Conservation (phyloP, 2,113 vertebrate genomes). For the Alces alces region DNA sequence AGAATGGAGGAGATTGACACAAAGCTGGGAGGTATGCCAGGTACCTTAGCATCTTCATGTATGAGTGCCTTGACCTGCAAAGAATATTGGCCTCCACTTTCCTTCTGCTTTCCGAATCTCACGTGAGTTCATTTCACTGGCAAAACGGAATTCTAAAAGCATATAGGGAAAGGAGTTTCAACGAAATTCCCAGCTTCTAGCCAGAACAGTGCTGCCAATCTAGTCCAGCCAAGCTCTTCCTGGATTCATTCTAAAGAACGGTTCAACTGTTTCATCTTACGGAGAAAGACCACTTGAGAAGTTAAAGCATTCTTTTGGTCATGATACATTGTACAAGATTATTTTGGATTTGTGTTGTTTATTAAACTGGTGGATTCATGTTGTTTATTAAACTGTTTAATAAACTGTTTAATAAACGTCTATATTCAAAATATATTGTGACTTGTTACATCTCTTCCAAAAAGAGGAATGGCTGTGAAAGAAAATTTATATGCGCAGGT, state of each 20-base stretch:
- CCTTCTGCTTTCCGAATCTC: background rate
- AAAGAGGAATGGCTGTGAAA: background rate
- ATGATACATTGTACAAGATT: background rate
- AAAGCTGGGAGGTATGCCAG: background rate
- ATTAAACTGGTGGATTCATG: background rate
- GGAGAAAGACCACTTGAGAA: background rate
- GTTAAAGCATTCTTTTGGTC: background rate
- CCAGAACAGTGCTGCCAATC: background rate
- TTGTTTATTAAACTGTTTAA: background rate
- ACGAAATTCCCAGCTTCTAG: background rate
- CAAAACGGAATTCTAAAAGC: background rate
- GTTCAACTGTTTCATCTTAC: background rate
- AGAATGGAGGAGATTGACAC: background rate
- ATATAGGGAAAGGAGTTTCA: background rate
- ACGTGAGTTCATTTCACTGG: background rate
- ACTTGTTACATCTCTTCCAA: background rate
- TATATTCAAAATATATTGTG: background rate
- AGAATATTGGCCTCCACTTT: background rate
- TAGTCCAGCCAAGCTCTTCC: background rate
- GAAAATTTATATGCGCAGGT: background rate
- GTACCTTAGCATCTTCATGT: background rate
- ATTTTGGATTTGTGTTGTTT: background rate
- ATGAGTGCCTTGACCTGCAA: background rate
- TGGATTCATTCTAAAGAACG: background rate
- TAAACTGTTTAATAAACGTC: background rate